phyloP scores from a whole-genome alignment of 2,797 vertebrate species.

The Lagorchestes hirsutus region DNA sequence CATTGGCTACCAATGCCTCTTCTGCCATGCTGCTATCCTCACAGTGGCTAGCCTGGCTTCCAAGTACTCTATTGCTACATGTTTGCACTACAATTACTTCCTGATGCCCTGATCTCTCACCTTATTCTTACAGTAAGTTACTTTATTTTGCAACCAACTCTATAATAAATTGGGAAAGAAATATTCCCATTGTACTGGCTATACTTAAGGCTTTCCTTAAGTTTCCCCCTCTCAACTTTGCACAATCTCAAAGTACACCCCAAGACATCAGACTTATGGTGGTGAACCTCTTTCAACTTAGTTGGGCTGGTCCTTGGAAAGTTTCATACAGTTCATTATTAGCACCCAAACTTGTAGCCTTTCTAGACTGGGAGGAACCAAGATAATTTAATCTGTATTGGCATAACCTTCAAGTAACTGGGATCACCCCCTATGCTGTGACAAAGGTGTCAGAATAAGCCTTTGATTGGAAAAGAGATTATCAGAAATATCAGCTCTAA shows the following conservation, averaged over 20 bases:
- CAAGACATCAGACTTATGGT: background rate
- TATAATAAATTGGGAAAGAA: background rate
- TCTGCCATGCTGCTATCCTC: background rate
- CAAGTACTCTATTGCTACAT: background rate
- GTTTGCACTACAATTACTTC: background rate
- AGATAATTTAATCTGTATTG: background rate
- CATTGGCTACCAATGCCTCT: background rate
- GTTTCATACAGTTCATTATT: background rate
- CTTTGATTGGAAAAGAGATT: background rate
- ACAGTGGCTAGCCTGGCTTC: background rate
- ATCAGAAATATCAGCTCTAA: slow-evolving; percentile 1
- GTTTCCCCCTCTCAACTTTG: background rate
- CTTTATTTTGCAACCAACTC: background rate
- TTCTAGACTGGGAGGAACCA: background rate
- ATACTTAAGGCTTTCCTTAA: background rate
- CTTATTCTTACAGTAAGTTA: background rate
- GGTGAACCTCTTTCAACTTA: background rate
- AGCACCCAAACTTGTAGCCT: background rate
- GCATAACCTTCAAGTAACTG: background rate
- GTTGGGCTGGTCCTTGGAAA: background rate
- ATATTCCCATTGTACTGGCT: background rate
- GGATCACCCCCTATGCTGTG: background rate
- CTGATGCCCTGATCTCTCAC: background rate
- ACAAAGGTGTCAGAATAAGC: background rate
- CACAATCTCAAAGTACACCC: background rate